Conservation (phyloP, 23 tunicate genomes). For the Aplidium turbinatum region DNA sequence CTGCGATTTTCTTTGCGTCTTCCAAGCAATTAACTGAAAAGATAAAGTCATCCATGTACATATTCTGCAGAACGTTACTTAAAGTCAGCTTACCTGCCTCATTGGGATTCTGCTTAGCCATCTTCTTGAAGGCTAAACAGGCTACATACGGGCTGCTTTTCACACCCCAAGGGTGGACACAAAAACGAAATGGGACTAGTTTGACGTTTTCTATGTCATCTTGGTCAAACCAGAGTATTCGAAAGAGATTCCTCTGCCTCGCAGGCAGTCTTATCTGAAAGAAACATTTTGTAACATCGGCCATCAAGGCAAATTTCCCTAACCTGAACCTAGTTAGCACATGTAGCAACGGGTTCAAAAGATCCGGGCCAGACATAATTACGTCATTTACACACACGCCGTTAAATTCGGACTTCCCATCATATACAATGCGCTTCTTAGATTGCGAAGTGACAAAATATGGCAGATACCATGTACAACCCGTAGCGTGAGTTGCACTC, state of each 20-base stretch:
- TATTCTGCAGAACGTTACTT: neutral
- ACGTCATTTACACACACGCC: neutral
- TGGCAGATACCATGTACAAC: neutral
- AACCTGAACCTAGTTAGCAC: neutral
- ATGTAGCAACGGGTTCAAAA: neutral
- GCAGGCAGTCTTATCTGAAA: neutral
- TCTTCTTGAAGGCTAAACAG: neutral
- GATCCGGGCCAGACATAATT: neutral
- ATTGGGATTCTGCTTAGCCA: neutral
- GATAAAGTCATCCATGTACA: constrained; percentile 8
- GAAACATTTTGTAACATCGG: neutral
- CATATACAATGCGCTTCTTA: neutral
- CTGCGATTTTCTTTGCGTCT: neutral
- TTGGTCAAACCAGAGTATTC: constrained; percentile 1
- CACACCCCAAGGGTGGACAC: constrained; percentile 14
- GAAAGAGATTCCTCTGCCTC: neutral
- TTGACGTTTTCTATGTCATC: neutral
- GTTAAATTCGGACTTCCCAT: neutral
- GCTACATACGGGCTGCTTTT: constrained; percentile 9
- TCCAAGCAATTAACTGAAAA: neutral
- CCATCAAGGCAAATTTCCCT: constrained; percentile 1
- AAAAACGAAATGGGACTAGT: neutral
- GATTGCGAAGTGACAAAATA: neutral
- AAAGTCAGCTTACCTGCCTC: neutral
- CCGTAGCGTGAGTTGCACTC: neutral